A percentile compares a stretch with the other conserved stretches of the same genome.
Evolutionary conservation across 2,797 vertebrate species (phyloP).

Genomic region (Gila robusta): DNA sequence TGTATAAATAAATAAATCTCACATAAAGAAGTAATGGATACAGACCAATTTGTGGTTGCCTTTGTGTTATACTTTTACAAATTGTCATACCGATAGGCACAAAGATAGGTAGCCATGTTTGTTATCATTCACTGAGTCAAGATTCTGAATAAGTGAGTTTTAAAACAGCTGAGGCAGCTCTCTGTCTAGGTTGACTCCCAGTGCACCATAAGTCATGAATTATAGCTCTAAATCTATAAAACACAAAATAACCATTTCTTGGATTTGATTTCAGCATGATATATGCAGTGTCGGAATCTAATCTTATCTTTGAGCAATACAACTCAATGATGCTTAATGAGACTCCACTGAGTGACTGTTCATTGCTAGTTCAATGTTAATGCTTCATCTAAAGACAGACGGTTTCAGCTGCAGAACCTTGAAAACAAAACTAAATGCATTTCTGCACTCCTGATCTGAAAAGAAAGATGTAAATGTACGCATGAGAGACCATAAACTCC

Average conservation of each 20-base stretch:
- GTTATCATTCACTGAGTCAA: slow-evolving; percentile 1
- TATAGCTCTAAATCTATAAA: slow-evolving; percentile 34
- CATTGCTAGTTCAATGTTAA: slow-evolving; percentile 20
- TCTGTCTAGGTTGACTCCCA: slow-evolving; percentile 20
- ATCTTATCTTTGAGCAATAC: slow-evolving; percentile 39
- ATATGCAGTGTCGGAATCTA: slow-evolving; percentile 30
- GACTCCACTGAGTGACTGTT: slow-evolving; percentile 19
- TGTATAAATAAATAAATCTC: not conserved
- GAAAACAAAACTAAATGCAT: slow-evolving; percentile 35
- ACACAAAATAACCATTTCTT: slow-evolving; percentile 19
- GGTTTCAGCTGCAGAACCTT: slow-evolving; percentile 3
- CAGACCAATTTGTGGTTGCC: not conserved
- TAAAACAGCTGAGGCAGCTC: slow-evolving; percentile 8
- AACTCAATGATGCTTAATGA: slow-evolving; percentile 41
- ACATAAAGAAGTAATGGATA: not conserved
- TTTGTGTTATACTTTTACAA: not conserved
- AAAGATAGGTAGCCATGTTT: slow-evolving; percentile 5
- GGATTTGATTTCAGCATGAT: slow-evolving; percentile 19
- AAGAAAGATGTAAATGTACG: slow-evolving; percentile 46
- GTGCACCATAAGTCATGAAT: slow-evolving; percentile 11
- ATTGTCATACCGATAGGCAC: not conserved
- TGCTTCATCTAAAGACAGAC: slow-evolving; percentile 17
- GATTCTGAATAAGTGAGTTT: slow-evolving; percentile 8
- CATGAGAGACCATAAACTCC: slow-evolving; percentile 29
- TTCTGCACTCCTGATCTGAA: slow-evolving; percentile 39